These are phyloP conservation scores for Melanerpes formicivorus DNA, from an alignment of 2,113 vertebrate genomes.

Conservation along the genomic window DNA sequence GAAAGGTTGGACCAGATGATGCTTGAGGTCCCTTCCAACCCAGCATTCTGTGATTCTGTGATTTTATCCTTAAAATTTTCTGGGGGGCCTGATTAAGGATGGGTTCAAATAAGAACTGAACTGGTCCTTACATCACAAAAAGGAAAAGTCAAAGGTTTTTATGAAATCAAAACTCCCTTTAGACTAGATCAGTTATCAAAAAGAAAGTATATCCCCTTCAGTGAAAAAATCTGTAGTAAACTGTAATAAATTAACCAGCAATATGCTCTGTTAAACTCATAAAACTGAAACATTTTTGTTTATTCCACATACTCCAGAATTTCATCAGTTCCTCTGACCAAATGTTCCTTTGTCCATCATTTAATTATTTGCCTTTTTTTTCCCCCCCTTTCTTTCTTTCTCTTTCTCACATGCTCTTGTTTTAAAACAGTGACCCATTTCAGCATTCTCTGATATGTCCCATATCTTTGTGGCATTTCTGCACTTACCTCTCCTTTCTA, in stretches of 20 bases:
- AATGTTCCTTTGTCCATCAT: background rate
- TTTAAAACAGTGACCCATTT: background rate
- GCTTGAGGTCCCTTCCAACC: too few relatives aligned
- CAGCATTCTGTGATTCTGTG: too few relatives aligned
- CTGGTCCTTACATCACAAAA: background rate
- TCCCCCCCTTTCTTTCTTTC: background rate
- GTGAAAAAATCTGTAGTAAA: background rate
- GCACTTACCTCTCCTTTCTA: background rate
- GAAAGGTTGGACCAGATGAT: too few relatives aligned
- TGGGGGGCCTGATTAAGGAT: background rate
- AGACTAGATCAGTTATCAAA: background rate
- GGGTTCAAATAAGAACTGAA: constrained; percentile 37
- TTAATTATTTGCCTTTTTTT: background rate
- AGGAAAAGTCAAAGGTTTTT: background rate
- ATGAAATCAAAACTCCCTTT: background rate
- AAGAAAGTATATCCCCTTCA: background rate
- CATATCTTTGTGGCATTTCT: background rate
- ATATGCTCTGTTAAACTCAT: background rate
- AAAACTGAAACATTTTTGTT: background rate
- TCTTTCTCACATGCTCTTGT: background rate
- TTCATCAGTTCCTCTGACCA: background rate
- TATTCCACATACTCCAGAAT: background rate
- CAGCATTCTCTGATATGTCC: background rate
- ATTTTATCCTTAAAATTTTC: constrained; percentile 40
- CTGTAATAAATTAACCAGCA: background rate